Percentiles rank a stretch among this genome's conserved stretches.
These are phyloP conservation scores for Poecilia latipinna DNA, from an alignment of 2,113 vertebrate genomes.

Conservation along the genomic window DNA sequence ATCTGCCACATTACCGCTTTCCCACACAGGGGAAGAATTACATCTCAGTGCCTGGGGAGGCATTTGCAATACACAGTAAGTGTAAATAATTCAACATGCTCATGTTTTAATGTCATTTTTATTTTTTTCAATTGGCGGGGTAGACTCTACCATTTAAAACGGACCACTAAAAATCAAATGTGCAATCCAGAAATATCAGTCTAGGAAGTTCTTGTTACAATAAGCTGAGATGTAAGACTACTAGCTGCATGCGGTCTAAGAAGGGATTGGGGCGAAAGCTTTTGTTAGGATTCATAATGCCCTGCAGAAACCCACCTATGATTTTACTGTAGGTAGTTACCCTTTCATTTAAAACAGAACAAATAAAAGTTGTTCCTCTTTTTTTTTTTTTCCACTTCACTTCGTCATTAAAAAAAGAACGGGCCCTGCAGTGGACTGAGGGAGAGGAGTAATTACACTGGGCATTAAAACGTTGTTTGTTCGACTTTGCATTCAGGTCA, in stretches of 20 bases:
- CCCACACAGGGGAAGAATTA: constrained; percentile 88
- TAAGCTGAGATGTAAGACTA: constrained; percentile 49
- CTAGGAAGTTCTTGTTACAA: too few species aligned
- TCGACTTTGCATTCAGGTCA: constrained; percentile 68
- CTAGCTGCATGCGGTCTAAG: constrained; percentile 40
- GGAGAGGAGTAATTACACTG: constrained; percentile 58
- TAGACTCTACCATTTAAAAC: neutral
- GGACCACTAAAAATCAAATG: neutral
- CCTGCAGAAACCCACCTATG: constrained; percentile 60
- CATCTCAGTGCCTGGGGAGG: constrained; percentile 89
- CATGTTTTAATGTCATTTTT: constrained; percentile 1
- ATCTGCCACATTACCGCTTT: constrained; percentile 87
- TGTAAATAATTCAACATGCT: constrained; percentile 26
- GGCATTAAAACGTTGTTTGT: constrained; percentile 67
- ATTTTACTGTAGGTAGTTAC: constrained; percentile 67
- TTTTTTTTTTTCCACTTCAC: constrained; percentile 47
- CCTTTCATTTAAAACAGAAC: constrained; percentile 58
- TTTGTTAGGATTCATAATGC: constrained; percentile 59
- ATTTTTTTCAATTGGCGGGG: neutral
- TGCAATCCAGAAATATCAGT: too few species aligned
- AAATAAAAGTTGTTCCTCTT: constrained; percentile 44
- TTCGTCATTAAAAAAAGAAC: constrained; percentile 54
- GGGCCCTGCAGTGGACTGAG: constrained; percentile 24
- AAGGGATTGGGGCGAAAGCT: constrained; percentile 49
- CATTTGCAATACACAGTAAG: constrained; percentile 87